These are phyloP conservation scores for Miniopterus natalensis DNA, from an alignment of 2,113 vertebrate genomes.

Conservation along the genomic window DNA sequence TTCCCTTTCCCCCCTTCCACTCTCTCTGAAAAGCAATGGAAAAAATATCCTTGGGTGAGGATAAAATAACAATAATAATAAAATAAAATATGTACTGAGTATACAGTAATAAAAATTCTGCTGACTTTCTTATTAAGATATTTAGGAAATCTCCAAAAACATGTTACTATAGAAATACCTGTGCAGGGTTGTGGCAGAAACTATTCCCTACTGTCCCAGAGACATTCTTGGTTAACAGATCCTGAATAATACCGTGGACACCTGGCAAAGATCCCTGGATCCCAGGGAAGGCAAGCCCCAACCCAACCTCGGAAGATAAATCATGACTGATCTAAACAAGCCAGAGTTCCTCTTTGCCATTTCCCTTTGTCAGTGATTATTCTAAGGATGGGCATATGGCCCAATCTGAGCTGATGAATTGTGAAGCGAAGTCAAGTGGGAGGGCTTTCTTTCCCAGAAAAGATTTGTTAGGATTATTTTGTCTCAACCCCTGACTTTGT, in stretches of 20 bases:
- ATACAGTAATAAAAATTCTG: slow-evolving; percentile 8
- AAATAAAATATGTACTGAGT: slow-evolving; percentile 3
- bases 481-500: slow-evolving; percentile 17
- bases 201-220: too few species aligned
- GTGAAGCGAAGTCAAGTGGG: not conserved
- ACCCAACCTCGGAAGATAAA: too few species aligned
- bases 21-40: too few species aligned
- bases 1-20: too few species aligned
- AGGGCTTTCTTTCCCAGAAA: not conserved
- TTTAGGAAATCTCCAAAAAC: not conserved
- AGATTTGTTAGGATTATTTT: not conserved
- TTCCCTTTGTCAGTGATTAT: not conserved
- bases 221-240: slow-evolving; percentile 38
- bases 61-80: too few species aligned
- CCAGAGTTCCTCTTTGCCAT: not conserved
- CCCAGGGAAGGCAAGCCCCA: too few species aligned
- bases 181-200: not conserved
- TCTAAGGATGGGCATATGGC: not conserved
- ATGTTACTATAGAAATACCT: not conserved
- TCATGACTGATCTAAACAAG: not conserved
- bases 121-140: not conserved
- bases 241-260: not conserved
- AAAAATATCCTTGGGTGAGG: too few species aligned
- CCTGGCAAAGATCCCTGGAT: too few species aligned
- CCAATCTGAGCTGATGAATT: not conserved